Percentiles rank a stretch among this genome's conserved stretches.
Evolutionary conservation across 1,140 invertebrate species (phyloP).

Genomic region (Leptinotarsa undecemlineata): DNA sequence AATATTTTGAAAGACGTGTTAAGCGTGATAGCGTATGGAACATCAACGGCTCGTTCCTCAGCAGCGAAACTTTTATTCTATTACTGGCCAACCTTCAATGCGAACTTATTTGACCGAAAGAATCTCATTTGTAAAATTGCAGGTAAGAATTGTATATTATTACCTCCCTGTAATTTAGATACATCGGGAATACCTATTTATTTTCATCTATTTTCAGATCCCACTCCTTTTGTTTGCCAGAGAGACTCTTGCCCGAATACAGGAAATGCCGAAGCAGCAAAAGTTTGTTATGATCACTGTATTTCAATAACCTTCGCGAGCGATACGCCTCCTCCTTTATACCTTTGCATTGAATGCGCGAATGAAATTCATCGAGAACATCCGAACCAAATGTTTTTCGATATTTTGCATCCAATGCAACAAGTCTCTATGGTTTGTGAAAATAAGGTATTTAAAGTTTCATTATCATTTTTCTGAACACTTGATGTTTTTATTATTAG

Average conservation of each 20-base stretch:
- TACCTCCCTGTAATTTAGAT: neutral
- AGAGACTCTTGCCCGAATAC: constrained; percentile 83
- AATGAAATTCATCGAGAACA: constrained; percentile 85
- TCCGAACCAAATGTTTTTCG: constrained; percentile 84
- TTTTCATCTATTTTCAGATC: constrained; percentile 51
- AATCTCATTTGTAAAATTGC: constrained; percentile 87
- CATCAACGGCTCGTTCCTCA: constrained; percentile 84
- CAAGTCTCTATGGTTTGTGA: constrained; percentile 94
- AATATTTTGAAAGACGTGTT: constrained; percentile 91
- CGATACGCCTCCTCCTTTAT: constrained; percentile 90
- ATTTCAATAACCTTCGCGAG: constrained; percentile 81
- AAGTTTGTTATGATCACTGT: constrained; percentile 88
- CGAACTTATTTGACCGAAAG: constrained; percentile 88
- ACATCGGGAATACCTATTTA: neutral
- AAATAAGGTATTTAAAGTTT: constrained; percentile 76
- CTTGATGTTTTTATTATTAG: too few relatives aligned
- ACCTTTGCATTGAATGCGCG: constrained; percentile 95
- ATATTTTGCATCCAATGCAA: constrained; percentile 92
- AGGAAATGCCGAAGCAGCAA: constrained; percentile 83
- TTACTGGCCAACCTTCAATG: constrained; percentile 99
- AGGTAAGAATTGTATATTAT: constrained; percentile 64
- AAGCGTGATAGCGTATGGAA: constrained; percentile 96
- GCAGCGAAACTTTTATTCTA: constrained; percentile 97
- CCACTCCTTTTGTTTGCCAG: constrained; percentile 81
- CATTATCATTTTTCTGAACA: too few relatives aligned